Evolutionary conservation across 2,888 invertebrate species (phyloP).

Genomic region (Drosophila barbarae): DNA sequence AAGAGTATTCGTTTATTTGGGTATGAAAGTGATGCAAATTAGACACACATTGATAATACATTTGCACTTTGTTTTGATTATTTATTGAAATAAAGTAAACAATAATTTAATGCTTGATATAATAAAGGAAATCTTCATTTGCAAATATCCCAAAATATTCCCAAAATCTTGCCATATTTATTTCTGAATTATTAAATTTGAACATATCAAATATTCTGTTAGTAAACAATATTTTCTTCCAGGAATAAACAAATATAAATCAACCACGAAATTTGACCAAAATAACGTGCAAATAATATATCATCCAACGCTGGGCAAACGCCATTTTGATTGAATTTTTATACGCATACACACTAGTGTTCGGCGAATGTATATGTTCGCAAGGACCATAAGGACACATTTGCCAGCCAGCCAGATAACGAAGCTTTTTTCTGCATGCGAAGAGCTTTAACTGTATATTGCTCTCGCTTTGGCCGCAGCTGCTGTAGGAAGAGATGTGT

Average conservation of each 20-base stretch:
- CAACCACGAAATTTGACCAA: not conserved
- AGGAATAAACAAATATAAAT: not conserved
- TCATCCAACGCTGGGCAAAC: slow-evolving; percentile 31
- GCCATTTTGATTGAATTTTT: slow-evolving; percentile 65
- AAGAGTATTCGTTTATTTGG: not conserved
- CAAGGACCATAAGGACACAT: slow-evolving; percentile 36
- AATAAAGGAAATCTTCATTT: not conserved
- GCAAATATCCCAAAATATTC: not conserved
- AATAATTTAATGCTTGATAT: not conserved
- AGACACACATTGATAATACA: not conserved
- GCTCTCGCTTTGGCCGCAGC: slow-evolving; percentile 63
- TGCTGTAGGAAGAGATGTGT: slow-evolving; percentile 32
- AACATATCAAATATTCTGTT: not conserved
- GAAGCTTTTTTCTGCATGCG: slow-evolving; percentile 48
- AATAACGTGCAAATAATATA: slow-evolving; percentile 4
- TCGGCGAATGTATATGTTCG: slow-evolving; percentile 11
- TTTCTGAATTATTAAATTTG: not conserved
- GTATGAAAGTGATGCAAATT: not conserved
- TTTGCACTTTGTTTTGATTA: not conserved
- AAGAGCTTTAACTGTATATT: slow-evolving; percentile 50
- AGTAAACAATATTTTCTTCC: not conserved
- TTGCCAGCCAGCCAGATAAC: slow-evolving; percentile 61
- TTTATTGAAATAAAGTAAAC: not conserved
- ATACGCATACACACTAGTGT: slow-evolving; percentile 17
- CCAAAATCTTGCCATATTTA: not conserved